Conservation (phyloP, 2,797 vertebrate species). For the Peromyscus aztecus region DNA sequence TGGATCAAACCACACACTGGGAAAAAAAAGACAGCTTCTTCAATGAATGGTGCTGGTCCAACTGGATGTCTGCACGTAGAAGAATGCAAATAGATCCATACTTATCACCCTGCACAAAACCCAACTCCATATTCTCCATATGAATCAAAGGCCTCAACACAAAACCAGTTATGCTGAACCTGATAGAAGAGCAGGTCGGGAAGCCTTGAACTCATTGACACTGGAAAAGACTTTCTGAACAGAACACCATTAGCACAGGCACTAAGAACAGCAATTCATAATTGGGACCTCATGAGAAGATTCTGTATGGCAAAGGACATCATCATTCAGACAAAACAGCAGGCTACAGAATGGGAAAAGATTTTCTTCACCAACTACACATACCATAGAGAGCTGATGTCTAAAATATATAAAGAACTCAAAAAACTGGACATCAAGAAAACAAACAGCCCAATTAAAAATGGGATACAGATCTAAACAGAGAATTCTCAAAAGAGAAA, state of each 20-base stretch:
- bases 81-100: not conserved
- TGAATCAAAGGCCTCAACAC: not conserved
- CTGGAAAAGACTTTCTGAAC: not conserved
- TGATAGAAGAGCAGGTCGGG: not conserved
- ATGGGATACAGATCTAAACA: not conserved
- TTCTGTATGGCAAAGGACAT: not conserved
- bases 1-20: not conserved
- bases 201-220: not conserved
- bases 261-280: not conserved
- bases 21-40: not conserved
- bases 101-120: not conserved
- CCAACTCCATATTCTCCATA: not conserved
- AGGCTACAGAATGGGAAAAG: not conserved
- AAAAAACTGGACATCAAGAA: not conserved
- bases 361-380: not conserved
- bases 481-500: not conserved
- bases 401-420: not conserved
- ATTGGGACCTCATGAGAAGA: not conserved
- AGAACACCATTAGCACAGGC: not conserved
- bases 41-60: not conserved
- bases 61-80: not conserved
- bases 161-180: not conserved
- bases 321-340: not conserved
- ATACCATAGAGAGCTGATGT: not conserved
- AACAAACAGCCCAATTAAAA: not conserved